These are phyloP conservation scores for Pteruthius melanotis DNA, from an alignment of 2,113 vertebrate species.

Conservation along the genomic window DNA sequence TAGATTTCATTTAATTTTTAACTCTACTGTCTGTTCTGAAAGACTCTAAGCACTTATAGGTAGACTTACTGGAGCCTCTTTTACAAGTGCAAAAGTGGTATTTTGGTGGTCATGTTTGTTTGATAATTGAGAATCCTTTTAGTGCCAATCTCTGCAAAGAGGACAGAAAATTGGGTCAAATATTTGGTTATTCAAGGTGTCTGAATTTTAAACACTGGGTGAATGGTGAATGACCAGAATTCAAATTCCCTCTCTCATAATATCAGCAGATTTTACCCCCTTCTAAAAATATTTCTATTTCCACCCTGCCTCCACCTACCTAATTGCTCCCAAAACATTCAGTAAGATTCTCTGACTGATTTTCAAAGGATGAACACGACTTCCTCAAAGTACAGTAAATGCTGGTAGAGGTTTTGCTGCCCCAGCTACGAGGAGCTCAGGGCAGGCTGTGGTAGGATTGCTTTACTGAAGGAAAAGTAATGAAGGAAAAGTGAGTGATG, in stretches of 20 bases:
- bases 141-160: background rate
- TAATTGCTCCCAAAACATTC: background rate
- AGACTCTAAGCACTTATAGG: background rate
- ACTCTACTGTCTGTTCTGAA: background rate
- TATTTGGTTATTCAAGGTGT: background rate
- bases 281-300: background rate
- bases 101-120: background rate
- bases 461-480: background rate
- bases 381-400: background rate
- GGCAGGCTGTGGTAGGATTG: background rate
- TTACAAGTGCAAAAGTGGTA: background rate
- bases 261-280: fast-evolving
- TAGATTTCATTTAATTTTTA: background rate
- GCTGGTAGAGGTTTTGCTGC: background rate
- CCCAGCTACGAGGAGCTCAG: background rate
- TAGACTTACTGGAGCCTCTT: background rate
- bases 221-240: background rate
- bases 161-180: background rate
- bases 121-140: background rate
- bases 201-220: background rate
- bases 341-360: background rate
- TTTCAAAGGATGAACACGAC: background rate
- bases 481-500: background rate
- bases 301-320: background rate
- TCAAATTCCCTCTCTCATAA: background rate